Base-by-base conservation (phyloP, 2,113 vertebrate species). In the Anseranas semipalmata region DNA sequence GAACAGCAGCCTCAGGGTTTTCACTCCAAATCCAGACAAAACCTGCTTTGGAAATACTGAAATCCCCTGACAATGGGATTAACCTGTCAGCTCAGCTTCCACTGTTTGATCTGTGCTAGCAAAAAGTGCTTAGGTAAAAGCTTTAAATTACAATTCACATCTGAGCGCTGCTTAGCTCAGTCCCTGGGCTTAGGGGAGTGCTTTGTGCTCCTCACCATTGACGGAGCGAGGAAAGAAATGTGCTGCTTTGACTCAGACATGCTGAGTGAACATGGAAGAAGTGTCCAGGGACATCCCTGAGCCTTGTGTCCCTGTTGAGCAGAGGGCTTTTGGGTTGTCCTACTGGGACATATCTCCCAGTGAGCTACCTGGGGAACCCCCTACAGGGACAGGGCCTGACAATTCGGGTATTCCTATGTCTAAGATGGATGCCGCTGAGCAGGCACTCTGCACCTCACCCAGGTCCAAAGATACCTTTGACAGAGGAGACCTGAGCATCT, bases 121-220 rank as follows among this genome's bases (percentile, higher is more conserved):
- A 72, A 80, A 73, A 45, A 56, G 9, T 81, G 48, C 65, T 87
- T 74, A 81, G 76, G 80, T 94, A 95, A 95, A 89, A 70, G 37
- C 33, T 88, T 73, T 74, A 80, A 79, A 80, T 80, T 93, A 43
- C 59, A 71, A 67, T 89, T 95, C 80, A 63, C 22, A 63, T 50
- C 0, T 0, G 2, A 74, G 35, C 35, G 33, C 58, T 30, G 17
- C 68, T 71, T 24, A 84, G 68, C 50, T 90, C 45, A 30, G 59
- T 67, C 41, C 15, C 45, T 55, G 41, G 37, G n/a, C 1, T 1
- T 11, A 59, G 50, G 33, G 50, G 24, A 62, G 14, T 41, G 30
- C 16, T 74, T 74, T 80, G 21, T 2, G 0, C 19, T 74, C 28
- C 39, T 19, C 6, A 1, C 14, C 1, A 0, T 22, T 0, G 0